These are phyloP conservation scores for Calliphora vomitoria DNA, from an alignment of 2,888 invertebrate species.

Conservation along the genomic window DNA sequence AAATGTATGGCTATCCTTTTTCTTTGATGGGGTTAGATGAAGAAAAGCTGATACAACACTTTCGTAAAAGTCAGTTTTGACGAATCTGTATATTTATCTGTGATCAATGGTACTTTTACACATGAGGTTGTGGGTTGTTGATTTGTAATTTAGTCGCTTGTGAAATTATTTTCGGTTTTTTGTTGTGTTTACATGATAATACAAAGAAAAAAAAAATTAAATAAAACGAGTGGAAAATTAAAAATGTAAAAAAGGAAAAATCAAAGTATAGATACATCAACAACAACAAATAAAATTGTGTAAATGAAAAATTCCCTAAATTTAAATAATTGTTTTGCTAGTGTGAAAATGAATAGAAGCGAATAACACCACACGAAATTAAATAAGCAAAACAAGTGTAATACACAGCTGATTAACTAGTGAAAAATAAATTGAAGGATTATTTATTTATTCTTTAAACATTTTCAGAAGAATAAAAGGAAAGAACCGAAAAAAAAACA, in stretches of 20 bases:
- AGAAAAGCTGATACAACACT: too few species aligned
- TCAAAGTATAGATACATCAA: constrained; percentile 25
- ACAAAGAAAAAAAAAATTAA: constrained; percentile 41
- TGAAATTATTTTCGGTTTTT: constrained; percentile 23
- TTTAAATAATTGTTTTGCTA: constrained; percentile 4
- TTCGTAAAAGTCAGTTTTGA: too few species aligned
- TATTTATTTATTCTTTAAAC: constrained; percentile 32
- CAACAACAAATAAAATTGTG: constrained; percentile 30
- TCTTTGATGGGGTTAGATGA: too few species aligned
- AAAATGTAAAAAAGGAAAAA: constrained; percentile 30
- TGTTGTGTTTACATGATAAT: constrained; percentile 44
- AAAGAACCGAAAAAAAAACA: background rate
- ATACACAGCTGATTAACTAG: constrained; percentile 60
- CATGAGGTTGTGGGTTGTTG: constrained; percentile 41
- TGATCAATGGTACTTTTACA: constrained; percentile 38
- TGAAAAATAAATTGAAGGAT: constrained; percentile 37
- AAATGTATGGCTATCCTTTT: too few species aligned
- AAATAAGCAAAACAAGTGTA: constrained; percentile 21
- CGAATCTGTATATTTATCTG: too few species aligned
- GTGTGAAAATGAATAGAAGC: background rate
- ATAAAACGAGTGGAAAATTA: constrained; percentile 7
- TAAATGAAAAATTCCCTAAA: constrained; percentile 48
- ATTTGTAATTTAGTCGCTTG: constrained; percentile 18
- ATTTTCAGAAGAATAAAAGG: constrained; percentile 15
- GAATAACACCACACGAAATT: constrained; percentile 21